Percentiles rank a stretch among this genome's conserved stretches.
phyloP scores from a whole-genome alignment of 2,888 invertebrate genomes.

The Rhogogaster chlorosoma region DNA sequence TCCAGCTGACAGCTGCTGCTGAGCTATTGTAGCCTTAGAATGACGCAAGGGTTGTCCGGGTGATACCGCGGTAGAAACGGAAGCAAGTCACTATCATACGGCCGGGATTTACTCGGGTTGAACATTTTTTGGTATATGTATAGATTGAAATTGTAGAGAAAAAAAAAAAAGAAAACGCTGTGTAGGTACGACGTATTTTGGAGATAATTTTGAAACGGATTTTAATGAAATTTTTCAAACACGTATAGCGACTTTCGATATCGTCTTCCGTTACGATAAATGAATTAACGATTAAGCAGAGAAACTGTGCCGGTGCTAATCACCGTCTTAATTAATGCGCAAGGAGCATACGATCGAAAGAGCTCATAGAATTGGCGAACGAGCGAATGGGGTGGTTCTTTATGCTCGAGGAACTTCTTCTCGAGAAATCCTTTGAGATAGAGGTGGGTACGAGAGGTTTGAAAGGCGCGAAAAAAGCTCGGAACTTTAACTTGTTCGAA shows the following conservation, averaged over 20 bases:
- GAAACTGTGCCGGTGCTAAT: constrained; percentile 4
- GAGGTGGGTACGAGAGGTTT: not conserved
- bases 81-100: not conserved
- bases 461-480: constrained; percentile 40
- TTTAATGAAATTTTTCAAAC: not conserved
- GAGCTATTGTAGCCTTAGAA: constrained; percentile 41
- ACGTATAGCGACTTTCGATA: not conserved
- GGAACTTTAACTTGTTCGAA: constrained; percentile 33
- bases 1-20: constrained; percentile 41
- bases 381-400: constrained; percentile 20
- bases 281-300: constrained; percentile 36
- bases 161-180: not conserved
- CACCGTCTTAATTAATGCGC: constrained; percentile 37
- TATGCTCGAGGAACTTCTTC: constrained; percentile 31
- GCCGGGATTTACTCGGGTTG: not conserved
- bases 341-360: constrained; percentile 1
- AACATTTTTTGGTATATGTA: not conserved
- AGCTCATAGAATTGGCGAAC: constrained; percentile 38
- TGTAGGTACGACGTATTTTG: not conserved
- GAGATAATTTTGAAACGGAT: not conserved
- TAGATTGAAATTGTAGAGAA: not conserved
- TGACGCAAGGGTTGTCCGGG: constrained; percentile 10
- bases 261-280: constrained; percentile 13
- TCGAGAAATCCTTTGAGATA: constrained; percentile 39
- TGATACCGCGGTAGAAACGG: constrained; percentile 11